These are phyloP conservation scores for Lamellibrachia luymesi DNA, from an alignment of 1,140 invertebrate genomes.

Conservation along the genomic window DNA sequence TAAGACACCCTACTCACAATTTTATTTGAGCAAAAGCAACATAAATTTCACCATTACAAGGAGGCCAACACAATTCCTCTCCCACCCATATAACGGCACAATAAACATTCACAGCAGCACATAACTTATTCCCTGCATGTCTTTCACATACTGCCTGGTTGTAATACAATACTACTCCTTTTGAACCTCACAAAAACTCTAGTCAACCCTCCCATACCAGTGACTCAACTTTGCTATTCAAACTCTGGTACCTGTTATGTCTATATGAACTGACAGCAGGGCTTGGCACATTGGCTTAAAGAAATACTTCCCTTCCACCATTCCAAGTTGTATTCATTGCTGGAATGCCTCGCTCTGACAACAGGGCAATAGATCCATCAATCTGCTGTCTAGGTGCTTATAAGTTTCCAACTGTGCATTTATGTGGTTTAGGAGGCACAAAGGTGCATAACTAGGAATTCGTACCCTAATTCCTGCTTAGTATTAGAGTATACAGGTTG, in stretches of 20 bases:
- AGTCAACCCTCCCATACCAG: not conserved
- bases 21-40: no score
- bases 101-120: not conserved
- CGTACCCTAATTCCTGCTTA: not conserved
- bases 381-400: not conserved
- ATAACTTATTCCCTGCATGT: not conserved
- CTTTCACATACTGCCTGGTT: not conserved
- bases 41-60: no score
- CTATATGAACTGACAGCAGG: not conserved
- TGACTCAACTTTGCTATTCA: not conserved
- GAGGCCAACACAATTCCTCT: no score
- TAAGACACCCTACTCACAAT: no score
- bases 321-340: not conserved
- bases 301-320: not conserved
- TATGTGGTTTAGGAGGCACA: not conserved
- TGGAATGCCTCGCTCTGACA: not conserved
- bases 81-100: not conserved
- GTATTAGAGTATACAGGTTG: not conserved
- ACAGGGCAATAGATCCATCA: not conserved
- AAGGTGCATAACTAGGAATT: not conserved
- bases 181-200: not conserved
- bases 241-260: conserved; percentile 4
- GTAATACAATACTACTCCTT: not conserved
- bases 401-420: not conserved
- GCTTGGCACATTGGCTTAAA: not conserved